Percentiles rank a stretch among this genome's conserved stretches.
phyloP scores from a whole-genome alignment of 2,888 invertebrate genomes.

The Pristionchus arcanus region DNA sequence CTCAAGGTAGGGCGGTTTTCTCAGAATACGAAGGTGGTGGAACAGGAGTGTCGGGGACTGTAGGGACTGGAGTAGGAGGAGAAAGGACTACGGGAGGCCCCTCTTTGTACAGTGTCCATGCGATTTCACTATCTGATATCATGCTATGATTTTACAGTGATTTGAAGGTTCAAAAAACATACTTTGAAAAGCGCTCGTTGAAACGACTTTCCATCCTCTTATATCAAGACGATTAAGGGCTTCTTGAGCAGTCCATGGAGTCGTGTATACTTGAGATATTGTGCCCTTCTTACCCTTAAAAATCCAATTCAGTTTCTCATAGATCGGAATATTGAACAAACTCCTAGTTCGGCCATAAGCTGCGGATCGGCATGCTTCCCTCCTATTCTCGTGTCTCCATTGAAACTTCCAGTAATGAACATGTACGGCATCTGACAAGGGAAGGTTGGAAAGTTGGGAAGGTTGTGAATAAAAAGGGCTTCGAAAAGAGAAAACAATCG shows the following conservation, averaged over 20 bases:
- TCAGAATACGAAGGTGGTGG: neutral
- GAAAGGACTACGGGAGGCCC: neutral
- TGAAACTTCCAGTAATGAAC: neutral
- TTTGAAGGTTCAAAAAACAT: neutral
- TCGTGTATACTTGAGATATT: neutral
- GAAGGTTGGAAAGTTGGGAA: too few species aligned
- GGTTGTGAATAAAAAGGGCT: neutral
- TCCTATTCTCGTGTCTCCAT: neutral
- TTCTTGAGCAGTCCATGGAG: neutral
- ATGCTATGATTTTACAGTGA: neutral
- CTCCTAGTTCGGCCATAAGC: neutral
- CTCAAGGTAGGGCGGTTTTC: neutral
- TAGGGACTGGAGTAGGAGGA: neutral
- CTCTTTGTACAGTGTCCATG: neutral
- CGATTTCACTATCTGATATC: neutral
- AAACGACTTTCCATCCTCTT: neutral
- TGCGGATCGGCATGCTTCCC: neutral
- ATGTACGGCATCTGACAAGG: slow-evolving; percentile 40
- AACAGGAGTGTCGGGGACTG: neutral
- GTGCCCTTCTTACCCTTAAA: neutral
- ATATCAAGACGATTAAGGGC: neutral
- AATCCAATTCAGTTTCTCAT: neutral
- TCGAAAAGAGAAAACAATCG: neutral
- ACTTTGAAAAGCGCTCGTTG: neutral
- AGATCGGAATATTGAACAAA: neutral